These are phyloP conservation scores for Yponomeuta evonymella DNA, from an alignment of 2,888 invertebrate species.

Conservation along the genomic window DNA sequence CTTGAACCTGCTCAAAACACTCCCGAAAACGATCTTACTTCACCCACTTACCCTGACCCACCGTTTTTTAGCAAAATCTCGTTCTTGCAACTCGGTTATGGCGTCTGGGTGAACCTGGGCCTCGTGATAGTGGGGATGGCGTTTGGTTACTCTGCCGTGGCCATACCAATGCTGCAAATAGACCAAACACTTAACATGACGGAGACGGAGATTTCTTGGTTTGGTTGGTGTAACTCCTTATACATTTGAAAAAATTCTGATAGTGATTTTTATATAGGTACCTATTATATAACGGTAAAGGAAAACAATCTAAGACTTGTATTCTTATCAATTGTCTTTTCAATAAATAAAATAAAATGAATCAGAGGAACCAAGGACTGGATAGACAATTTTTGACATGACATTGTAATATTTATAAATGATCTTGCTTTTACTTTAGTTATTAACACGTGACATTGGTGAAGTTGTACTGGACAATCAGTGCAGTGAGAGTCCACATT, in stretches of 20 bases:
- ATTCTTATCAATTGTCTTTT: too few relatives aligned
- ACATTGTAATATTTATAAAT: too few relatives aligned
- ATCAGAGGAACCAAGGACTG: too few relatives aligned
- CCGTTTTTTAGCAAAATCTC: neutral
- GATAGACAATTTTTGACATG: too few relatives aligned
- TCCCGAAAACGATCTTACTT: neutral
- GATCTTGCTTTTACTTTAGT: too few relatives aligned
- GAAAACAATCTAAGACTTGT: too few relatives aligned
- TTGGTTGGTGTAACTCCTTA: conserved; percentile 66
- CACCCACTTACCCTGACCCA: neutral
- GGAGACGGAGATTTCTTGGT: conserved; percentile 78
- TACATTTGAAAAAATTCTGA: neutral
- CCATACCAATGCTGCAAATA: conserved; percentile 70
- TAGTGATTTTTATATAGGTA: too few relatives aligned
- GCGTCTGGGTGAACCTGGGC: conserved; percentile 73
- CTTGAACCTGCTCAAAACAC: neutral
- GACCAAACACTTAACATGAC: conserved; percentile 71
- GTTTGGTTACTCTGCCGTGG: conserved; percentile 82
- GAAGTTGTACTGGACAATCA: too few relatives aligned
- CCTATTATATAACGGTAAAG: too few relatives aligned
- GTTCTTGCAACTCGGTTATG: neutral
- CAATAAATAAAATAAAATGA: too few relatives aligned
- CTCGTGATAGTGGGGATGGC: conserved; percentile 83
- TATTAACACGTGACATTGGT: too few relatives aligned
- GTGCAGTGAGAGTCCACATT: too few relatives aligned